Conservation (phyloP, 2,113 vertebrate species). For the Geococcyx californianus region DNA sequence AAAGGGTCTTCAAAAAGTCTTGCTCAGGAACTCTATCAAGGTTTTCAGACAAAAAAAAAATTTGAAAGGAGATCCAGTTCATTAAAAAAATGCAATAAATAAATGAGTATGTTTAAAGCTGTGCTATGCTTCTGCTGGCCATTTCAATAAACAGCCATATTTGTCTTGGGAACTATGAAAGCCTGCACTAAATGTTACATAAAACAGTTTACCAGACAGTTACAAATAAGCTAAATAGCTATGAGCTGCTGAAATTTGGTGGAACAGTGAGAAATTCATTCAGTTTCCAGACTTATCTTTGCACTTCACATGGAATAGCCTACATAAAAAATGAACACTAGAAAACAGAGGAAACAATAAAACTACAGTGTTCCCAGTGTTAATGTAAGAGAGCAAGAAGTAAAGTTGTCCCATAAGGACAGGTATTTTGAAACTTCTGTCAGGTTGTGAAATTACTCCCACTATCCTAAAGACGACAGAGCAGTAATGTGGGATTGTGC, state of each 20-base stretch:
- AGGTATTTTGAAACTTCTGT: not conserved
- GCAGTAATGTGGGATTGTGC: not conserved
- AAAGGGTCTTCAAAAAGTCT: not conserved
- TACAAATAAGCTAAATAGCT: slow-evolving; percentile 50
- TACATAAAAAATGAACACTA: slow-evolving; percentile 4
- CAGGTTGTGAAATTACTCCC: not conserved
- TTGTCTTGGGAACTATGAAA: slow-evolving; percentile 15
- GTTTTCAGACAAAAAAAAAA: not conserved
- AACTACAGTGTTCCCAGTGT: not conserved
- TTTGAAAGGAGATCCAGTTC: not conserved
- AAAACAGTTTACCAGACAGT: slow-evolving; percentile 6
- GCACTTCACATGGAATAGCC: not conserved
- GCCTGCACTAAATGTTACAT: slow-evolving; percentile 6
- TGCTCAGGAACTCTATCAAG: not conserved
- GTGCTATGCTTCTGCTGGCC: not conserved
- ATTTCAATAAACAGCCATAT: slow-evolving; percentile 41
- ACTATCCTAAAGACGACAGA: not conserved
- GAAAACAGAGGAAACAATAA: not conserved
- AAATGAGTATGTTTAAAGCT: not conserved
- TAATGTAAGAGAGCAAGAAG: not conserved
- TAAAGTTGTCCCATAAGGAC: not conserved
- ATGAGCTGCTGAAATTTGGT: slow-evolving; percentile 22
- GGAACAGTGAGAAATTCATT: not conserved
- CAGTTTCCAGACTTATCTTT: slow-evolving; percentile 19
- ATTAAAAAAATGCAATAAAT: not conserved